Evolutionary conservation across 2,888 invertebrate species (phyloP), one percentile per base, ranked within the genome.

Genomic region (Lydus trimaculatus): DNA sequence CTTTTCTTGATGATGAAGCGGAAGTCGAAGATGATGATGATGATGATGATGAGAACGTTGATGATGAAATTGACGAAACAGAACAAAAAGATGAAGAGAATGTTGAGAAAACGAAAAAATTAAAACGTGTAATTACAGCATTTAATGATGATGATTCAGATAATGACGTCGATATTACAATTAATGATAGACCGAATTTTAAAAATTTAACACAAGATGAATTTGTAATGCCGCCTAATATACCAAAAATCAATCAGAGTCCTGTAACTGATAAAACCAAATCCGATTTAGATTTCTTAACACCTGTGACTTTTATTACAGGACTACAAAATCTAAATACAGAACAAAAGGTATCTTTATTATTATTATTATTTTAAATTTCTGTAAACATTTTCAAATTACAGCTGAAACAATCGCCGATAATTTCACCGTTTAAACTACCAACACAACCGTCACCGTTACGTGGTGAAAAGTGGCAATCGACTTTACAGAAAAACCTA

Each of bases 291-390:
- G 84, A 84, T 69, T 85, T 87, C 76, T 64, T 87, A 52, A 87
- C 88, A 5, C 88, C 88, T 0, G 81, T 86, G 67, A 83, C 84
- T 1, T 87, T 86, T 72, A 79, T 87, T 31, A 79, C 86, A 66
- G 79, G 86, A 33, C 76, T 86, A 28, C 84, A 84, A 73, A 84
- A 81, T 72, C 79, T 85, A 65, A 48, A 48, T 11, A 5, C 48
- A 2, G 48, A 48, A 17, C 43, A 43, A 43, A 43, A 43, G 6
- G 43, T 43, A 43, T 62, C 6, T 13, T 25, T 63, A 33, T 33
- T 4, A 39, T 7, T 39, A 39, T 60, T 68, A 31, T 58, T 39
- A 9, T n/a, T 36, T 28, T 33, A 2, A 15, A 5, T 61, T 61
- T 36, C 13, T 58, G 33, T 2, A 11, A 17, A 31, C 60, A 28